Evolutionary conservation across 2,888 invertebrate species (phyloP), one percentile per base, ranked within the genome.

Genomic region (Amphimallon solstitiale): DNA sequence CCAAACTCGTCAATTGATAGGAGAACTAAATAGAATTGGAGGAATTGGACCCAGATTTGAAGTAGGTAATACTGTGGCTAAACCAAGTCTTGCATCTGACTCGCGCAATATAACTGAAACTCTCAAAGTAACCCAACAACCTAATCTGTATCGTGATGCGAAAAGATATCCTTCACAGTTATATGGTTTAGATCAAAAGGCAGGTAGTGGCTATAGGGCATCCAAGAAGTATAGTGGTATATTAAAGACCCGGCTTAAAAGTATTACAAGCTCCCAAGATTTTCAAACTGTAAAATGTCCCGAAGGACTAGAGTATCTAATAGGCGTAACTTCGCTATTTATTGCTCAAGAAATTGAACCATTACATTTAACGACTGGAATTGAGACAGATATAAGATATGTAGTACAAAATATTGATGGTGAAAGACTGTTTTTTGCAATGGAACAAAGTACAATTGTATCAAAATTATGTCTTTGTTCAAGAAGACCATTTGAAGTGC

Each of bases 401-500:
- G 43, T 59, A 34, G 45, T 59, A 10, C 56, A 59, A 23, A 59
- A 59, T 59, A 4, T 21, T 10, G 56, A 59, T 29, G 56, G 56
- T 3, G 56, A 59, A 14, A 59, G 43, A 34, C 29, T 59, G 29
- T 43, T 59, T 15, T 59, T 59, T 15, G 56, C 21, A 12, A 29
- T 59, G 15, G 56, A 59, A 29, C 43, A 59, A 59, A 59, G 56
- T 17, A 43, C 43, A 9, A 59, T 59, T 43, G 9, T 59, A 14
- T 40, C 56, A 5, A 59, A 43, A 34, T 29, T 59, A n/a, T 59
- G 56, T 21, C 43, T 59, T 15, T 59, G 56, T 23, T 59, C 56
- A 4, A 43, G 56, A 17, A 40, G 56, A 43, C 34, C 56, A 29
- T 59, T 59, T 5, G 43, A 40, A 14, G 43, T 59, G 23, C 10